phyloP scores from a whole-genome alignment of 2,797 vertebrate species.

The Takifugu ocellatus region DNA sequence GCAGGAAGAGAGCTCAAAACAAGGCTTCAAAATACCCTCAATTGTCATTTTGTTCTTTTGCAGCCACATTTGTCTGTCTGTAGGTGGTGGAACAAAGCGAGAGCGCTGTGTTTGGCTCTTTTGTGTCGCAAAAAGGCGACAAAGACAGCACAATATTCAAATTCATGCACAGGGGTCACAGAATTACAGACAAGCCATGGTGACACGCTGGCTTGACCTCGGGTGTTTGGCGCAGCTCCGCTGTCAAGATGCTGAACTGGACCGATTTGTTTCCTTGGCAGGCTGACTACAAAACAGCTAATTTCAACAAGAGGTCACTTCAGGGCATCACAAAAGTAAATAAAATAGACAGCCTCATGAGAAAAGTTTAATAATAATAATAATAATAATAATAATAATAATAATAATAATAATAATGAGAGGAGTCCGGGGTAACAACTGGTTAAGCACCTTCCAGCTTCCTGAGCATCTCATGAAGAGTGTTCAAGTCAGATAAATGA shows the following conservation, averaged over 20 bases:
- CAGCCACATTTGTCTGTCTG: constrained; percentile 1
- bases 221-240: constrained; percentile 5
- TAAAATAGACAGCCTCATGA: no score
- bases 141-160: constrained; percentile 17
- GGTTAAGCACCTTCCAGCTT: constrained; percentile 13
- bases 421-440: background rate
- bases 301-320: constrained; percentile 39
- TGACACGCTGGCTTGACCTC: constrained; percentile 43
- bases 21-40: no score
- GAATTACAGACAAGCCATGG: constrained; percentile 39
- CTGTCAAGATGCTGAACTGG: constrained; percentile 42
- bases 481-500: no score
- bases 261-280: constrained; percentile 44
- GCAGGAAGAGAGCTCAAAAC: no score
- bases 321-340: constrained; percentile 3
- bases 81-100: constrained; percentile 4
- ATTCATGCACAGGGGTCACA: constrained; percentile 15
- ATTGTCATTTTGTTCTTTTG: no score
- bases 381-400: no score
- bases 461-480: background rate
- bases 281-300: constrained; percentile 31
- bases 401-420: no score
- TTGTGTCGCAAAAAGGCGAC: constrained; percentile 11
- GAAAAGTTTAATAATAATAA: no score
- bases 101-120: constrained; percentile 4